These are phyloP conservation scores for Stylophora pistillata DNA, from an alignment of 64 coral and sea anemone species.

Conservation along the genomic window DNA sequence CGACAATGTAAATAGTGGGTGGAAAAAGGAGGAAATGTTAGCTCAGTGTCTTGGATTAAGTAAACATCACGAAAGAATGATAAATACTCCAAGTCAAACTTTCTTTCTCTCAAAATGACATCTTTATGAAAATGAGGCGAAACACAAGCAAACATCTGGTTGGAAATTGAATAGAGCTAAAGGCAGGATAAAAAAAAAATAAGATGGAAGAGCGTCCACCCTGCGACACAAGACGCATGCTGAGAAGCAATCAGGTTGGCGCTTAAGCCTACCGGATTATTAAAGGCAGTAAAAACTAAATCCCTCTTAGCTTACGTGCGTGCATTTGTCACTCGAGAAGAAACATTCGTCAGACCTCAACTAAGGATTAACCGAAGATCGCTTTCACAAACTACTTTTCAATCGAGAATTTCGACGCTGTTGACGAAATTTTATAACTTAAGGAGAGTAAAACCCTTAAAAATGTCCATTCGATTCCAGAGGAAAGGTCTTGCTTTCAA, in stretches of 20 bases:
- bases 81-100: conserved; percentile 83
- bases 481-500: conserved; percentile 3
- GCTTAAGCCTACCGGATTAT: conserved; percentile 28
- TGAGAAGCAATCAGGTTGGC: conserved; percentile 4
- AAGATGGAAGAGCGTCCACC: not conserved
- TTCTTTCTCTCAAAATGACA: conserved; percentile 61
- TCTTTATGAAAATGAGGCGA: conserved; percentile 78
- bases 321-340: conserved; percentile 14
- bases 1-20: conserved; percentile 49
- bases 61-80: conserved; percentile 81
- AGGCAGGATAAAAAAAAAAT: conserved; percentile 14
- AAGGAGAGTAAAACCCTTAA: not conserved
- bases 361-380: conserved; percentile 33
- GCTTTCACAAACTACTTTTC: not conserved
- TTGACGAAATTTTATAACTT: conserved; percentile 3
- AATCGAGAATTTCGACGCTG: not conserved
- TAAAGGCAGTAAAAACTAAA: conserved; percentile 34
- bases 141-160: conserved; percentile 73
- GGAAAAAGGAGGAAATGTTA: conserved; percentile 80
- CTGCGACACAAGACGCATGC: not conserved
- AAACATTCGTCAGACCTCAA: conserved; percentile 2
- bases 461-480: not conserved
- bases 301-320: conserved; percentile 23
- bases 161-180: conserved; percentile 60
- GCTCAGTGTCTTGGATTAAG: conserved; percentile 71